phyloP scores from a whole-genome alignment of 2,113 vertebrate species.

The Neomonachus schauinslandi region DNA sequence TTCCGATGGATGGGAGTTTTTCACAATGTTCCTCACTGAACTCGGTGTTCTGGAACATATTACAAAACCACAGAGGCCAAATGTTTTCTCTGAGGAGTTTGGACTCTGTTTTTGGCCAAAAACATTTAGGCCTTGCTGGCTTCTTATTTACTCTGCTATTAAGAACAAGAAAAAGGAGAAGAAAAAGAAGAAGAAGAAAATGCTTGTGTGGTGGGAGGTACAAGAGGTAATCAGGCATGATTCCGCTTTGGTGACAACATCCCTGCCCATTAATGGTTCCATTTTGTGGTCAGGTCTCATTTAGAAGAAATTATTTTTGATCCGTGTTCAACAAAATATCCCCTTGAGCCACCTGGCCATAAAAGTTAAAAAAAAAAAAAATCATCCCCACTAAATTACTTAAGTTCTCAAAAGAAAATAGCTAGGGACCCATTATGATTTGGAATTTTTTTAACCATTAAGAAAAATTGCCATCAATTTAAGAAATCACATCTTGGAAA shows the following conservation, averaged over 20 bases:
- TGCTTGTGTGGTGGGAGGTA: conserved; percentile 81
- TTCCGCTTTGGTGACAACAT: conserved; percentile 87
- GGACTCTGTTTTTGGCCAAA: conserved; percentile 90
- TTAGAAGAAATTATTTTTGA: conserved; percentile 94
- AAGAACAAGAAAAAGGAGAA: conserved; percentile 83
- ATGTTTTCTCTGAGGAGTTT: conserved; percentile 91
- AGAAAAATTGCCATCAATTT: conserved; percentile 84
- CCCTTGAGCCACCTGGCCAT: conserved; percentile 89
- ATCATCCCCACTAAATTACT: conserved; percentile 85
- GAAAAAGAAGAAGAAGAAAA: conserved; percentile 77
- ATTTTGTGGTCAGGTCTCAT: conserved; percentile 92
- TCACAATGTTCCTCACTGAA: conserved; percentile 89
- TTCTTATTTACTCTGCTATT: conserved; percentile 89
- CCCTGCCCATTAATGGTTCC: conserved; percentile 87
- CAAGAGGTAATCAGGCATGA: conserved; percentile 83
- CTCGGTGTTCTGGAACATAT: conserved; percentile 91
- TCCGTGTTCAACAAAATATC: conserved; percentile 90
- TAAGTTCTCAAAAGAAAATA: conserved; percentile 87
- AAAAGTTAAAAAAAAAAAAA: conserved; percentile 77
- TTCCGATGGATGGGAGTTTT: conserved; percentile 88
- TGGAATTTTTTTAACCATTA: conserved; percentile 83
- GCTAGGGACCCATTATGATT: conserved; percentile 86
- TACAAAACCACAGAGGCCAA: conserved; percentile 92
- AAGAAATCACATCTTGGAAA: conserved; percentile 87
- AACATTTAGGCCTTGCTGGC: conserved; percentile 88